These are phyloP conservation scores for Heterodera schachtii DNA, from an alignment of 1,140 invertebrate species.

Conservation along the genomic window DNA sequence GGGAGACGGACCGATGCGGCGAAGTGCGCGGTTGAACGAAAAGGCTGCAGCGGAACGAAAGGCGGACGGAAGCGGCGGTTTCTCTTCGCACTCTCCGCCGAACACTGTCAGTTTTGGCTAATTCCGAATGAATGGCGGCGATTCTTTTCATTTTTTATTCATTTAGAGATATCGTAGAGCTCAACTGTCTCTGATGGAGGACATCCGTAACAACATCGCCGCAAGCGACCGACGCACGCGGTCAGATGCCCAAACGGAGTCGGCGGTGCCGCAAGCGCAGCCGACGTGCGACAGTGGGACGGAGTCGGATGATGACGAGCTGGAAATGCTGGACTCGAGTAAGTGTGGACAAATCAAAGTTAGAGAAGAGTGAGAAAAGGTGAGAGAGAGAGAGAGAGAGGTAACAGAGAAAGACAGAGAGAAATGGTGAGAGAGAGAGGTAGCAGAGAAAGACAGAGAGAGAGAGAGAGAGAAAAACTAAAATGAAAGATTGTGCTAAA, in stretches of 20 bases:
- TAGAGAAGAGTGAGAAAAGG: too few relatives aligned
- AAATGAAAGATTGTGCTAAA: too few relatives aligned
- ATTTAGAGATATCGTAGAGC: neutral
- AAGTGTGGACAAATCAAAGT: conserved; percentile 1
- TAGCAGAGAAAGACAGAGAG: too few relatives aligned
- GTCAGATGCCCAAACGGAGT: neutral
- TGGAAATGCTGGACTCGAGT: conserved; percentile 41
- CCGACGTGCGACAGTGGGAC: conserved; percentile 30
- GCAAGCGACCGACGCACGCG: neutral
- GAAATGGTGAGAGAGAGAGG: too few relatives aligned
- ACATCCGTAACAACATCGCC: conserved; percentile 8
- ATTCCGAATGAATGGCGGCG: neutral
- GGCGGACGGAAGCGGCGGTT: neutral
- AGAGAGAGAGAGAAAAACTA: too few relatives aligned
- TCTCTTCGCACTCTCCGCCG: conserved; percentile 1
- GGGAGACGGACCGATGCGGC: conserved; percentile 12
- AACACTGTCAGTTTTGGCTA: neutral
- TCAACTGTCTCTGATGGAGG: conserved; percentile 1
- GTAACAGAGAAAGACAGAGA: too few relatives aligned
- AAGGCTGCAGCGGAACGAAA: conserved; percentile 19
- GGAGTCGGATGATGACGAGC: conserved; percentile 44
- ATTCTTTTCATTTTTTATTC: neutral
- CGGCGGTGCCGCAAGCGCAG: neutral
- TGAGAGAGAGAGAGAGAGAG: too few relatives aligned
- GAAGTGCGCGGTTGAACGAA: conserved; percentile 27